These are phyloP conservation scores for Sebastolobus alascanus DNA, from an alignment of 2,797 vertebrate genomes.

Conservation along the genomic window DNA sequence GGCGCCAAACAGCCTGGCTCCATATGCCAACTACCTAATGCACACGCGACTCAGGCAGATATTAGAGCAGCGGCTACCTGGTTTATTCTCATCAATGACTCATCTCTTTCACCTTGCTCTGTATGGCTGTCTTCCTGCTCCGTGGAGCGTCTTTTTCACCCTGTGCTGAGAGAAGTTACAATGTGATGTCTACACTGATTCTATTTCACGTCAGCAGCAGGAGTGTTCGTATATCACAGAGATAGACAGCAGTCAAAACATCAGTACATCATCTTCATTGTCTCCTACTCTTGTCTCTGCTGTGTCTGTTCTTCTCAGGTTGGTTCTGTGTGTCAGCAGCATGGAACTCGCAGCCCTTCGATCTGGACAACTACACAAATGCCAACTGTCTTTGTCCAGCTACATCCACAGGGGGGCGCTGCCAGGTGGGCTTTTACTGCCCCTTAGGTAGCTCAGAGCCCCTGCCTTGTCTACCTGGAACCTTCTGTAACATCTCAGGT, in stretches of 20 bases:
- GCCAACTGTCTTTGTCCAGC: constrained; percentile 95
- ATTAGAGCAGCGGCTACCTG: background rate
- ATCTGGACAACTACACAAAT: constrained; percentile 96
- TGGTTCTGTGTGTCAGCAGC: constrained; percentile 97
- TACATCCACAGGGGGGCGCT: constrained; percentile 93
- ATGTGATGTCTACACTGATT: constrained; percentile 13
- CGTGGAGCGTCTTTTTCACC: constrained; percentile 10
- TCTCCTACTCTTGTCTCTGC: constrained; percentile 7
- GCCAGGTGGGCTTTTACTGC: constrained; percentile 90
- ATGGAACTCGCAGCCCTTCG: constrained; percentile 94
- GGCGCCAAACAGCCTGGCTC: constrained; percentile 4
- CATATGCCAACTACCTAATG: constrained; percentile 1
- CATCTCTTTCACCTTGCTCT: constrained; percentile 36
- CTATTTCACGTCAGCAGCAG: background rate
- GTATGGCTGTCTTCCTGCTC: constrained; percentile 1
- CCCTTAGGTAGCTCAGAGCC: constrained; percentile 91
- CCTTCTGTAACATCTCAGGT: constrained; percentile 92
- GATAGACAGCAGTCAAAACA: constrained; percentile 8
- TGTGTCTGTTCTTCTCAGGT: constrained; percentile 77
- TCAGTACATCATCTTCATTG: background rate
- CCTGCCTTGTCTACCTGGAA: constrained; percentile 86
- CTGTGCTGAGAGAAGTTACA: constrained; percentile 13
- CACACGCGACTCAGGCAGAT: constrained; percentile 9
- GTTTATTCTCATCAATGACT: constrained; percentile 37
- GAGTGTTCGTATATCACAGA: constrained; percentile 16